A percentile compares a stretch with the other conserved stretches of the same genome.
phyloP scores from a whole-genome alignment of 2,113 vertebrate genomes.

The Cavia porcellus region DNA sequence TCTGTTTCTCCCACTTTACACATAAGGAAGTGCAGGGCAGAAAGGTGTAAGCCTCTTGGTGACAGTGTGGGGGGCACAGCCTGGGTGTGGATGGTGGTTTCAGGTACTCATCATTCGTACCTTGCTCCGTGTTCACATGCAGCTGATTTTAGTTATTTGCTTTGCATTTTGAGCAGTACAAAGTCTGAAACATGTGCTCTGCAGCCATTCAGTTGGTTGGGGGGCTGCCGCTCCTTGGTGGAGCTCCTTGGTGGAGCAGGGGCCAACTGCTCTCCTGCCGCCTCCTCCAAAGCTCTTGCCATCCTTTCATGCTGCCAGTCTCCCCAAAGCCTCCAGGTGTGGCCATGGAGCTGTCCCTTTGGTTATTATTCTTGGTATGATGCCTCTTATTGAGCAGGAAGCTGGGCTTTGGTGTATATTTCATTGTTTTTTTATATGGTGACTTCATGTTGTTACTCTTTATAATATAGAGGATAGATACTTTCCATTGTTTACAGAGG shows the following conservation, averaged over 20 bases:
- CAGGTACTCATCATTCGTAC: neutral
- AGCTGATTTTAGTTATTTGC: neutral
- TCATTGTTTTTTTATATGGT: neutral
- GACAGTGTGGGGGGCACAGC: neutral
- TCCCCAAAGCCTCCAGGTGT: neutral
- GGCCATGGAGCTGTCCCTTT: neutral
- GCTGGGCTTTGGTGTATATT: neutral
- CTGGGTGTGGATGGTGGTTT: neutral
- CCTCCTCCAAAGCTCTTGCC: neutral
- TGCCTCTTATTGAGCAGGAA: neutral
- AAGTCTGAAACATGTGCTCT: neutral
- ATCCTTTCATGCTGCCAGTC: neutral
- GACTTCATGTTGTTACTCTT: constrained; percentile 23
- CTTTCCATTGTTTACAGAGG: constrained; percentile 26
- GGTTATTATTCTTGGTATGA: neutral
- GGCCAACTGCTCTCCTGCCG: neutral
- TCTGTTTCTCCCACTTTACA: constrained; percentile 44
- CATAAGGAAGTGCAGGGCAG: neutral
- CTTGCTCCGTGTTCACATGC: neutral
- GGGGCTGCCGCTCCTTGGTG: neutral
- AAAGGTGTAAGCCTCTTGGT: neutral
- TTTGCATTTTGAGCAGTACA: constrained; percentile 3
- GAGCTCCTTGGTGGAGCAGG: neutral
- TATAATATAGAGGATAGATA: neutral
- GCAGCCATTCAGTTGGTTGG: neutral